Conservation (phyloP, 30 jellyfish, hydroid and myxozoan species). For the Haliclystus octoradiatus region DNA sequence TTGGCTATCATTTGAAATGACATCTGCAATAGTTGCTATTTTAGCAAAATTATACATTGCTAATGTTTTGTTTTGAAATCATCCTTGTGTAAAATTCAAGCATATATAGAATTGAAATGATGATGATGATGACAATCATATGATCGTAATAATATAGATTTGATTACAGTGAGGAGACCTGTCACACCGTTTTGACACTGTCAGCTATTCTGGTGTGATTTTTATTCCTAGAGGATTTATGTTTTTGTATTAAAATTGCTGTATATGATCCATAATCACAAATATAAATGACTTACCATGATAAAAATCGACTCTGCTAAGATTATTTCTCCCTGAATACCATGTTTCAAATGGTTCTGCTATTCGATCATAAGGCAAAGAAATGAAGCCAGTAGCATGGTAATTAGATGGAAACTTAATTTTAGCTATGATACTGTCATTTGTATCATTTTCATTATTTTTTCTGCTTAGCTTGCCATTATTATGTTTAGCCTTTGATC, state of each 20-base stretch:
- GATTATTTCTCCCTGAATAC: conserved; percentile 80
- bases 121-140: background rate
- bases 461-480: background rate
- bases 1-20: no score
- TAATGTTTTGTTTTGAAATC: no score
- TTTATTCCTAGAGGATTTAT: no score
- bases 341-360: conserved; percentile 96
- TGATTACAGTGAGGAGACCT: no score
- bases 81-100: no score
- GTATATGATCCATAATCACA: background rate
- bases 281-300: conserved; percentile 45
- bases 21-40: no score
- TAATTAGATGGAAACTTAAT: conserved; percentile 56
- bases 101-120: no score
- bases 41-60: no score
- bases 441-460: conserved; percentile 2
- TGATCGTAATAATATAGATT: background rate
- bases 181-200: no score
- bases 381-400: conserved; percentile 81
- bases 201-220: no score
- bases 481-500: background rate
- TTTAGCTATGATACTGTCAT: conserved; percentile 7
- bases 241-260: no score
- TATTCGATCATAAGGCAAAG: conserved; percentile 73
- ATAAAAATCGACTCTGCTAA: conserved; percentile 86